A percentile compares a stretch with the other conserved stretches of the same genome.
Conservation (phyloP, 2,888 invertebrate species). For the Pollenia griseotomentosa region DNA sequence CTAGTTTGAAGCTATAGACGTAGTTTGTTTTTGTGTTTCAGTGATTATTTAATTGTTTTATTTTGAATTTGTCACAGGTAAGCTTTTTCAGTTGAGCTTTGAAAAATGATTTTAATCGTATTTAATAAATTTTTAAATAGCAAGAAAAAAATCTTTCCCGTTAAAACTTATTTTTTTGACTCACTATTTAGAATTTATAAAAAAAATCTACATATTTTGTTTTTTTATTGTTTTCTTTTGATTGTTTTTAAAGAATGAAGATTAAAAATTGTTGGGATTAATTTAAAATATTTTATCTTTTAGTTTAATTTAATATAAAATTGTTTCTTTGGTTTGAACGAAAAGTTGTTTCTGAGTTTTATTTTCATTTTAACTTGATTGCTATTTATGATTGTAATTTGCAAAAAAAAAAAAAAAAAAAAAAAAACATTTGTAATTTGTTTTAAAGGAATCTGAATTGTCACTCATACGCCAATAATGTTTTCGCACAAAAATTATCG, state of each 20-base stretch:
- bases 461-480: neutral
- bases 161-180: conserved; percentile 9
- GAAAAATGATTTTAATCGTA: neutral
- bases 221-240: conserved; percentile 5
- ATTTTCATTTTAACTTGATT: neutral
- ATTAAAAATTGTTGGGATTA: conserved; percentile 13
- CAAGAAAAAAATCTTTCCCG: conserved; percentile 39
- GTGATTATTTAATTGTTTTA: conserved; percentile 46
- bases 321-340: conserved; percentile 22
- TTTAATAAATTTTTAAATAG: conserved; percentile 34
- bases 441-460: no score
- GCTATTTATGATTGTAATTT: neutral
- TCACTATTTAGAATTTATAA: conserved; percentile 26
- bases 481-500: no score
- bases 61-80: conserved; percentile 82
- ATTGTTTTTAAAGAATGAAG: conserved; percentile 16
- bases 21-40: conserved; percentile 43
- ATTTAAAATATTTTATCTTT: neutral
- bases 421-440: no score
- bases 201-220: neutral
- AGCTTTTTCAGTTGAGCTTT: conserved; percentile 84
- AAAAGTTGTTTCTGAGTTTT: neutral
- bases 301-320: neutral
- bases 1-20: conserved; percentile 69
- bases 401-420: neutral